Base-by-base conservation (phyloP, 2,113 vertebrate species). In the Eptesicus fuscus region DNA sequence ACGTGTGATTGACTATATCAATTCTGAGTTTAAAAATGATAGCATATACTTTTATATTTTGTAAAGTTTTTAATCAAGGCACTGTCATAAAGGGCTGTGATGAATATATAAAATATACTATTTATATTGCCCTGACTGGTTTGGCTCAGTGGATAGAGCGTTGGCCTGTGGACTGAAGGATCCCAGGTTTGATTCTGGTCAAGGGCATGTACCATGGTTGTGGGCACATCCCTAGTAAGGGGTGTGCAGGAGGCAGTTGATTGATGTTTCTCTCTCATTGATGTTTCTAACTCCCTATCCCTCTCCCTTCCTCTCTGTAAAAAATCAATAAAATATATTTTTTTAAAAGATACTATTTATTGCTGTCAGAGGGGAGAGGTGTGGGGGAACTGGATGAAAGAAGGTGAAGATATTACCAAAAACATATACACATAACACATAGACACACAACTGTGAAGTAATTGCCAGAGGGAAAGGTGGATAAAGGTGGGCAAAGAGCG, bases 1-100 rank as follows among this genome's bases (percentile, higher is more conserved):
- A 56, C 30, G 49, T 47, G n/a, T 47, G 69, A 88, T 40, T 92
- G 32, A 71, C 28, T 37, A 0, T 59, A 20, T 94, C 40, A 79
- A 37, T 91, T 94, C 88, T 95, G 73, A 73, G 70, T 90, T 92
- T 95, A 89, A 93, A 94, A 96, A 76, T 83, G 17, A 94, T 67
- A 80, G 25, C 30, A 71, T 88, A 78, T 77, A 42, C 61, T 88
- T 96, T 96, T 69, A 79, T 96, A 71, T 92, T 91, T 83, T 92
- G 53, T 85, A 73, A 90, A 90, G 56, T 74, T 94, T 76, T 95
- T 91, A 88, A 80, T 83, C 73, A 95, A 92, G 84, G 17, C 69
- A 65, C 47, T 86, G 65, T 88, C 63, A 56, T 67, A 84, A 91
- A 95, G 20, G 8, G 12, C 67, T 79, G 6, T 93, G 63, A 92